These are phyloP conservation scores for Acanthosepion esculentum DNA, from an alignment of 2,888 invertebrate species.

Conservation along the genomic window DNA sequence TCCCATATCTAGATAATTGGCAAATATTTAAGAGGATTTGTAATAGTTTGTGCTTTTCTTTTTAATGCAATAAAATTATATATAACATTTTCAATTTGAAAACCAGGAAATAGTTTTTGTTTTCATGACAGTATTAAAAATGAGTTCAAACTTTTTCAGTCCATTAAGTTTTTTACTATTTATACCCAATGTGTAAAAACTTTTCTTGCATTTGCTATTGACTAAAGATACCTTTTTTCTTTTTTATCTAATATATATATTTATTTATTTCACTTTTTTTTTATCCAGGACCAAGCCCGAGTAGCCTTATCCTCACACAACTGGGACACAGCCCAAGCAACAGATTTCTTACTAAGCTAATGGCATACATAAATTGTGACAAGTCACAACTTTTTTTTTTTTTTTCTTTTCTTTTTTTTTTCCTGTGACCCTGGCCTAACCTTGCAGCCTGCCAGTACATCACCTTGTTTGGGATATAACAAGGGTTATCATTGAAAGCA, in stretches of 20 bases:
- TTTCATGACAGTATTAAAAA: no score
- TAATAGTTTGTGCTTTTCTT: no score
- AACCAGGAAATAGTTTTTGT: no score
- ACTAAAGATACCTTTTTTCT: not conserved
- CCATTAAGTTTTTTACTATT: no score
- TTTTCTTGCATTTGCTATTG: not conserved
- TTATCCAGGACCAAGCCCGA: constrained; percentile 83
- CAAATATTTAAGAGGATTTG: no score
- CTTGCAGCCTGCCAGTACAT: constrained; percentile 40
- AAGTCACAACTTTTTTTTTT: not conserved
- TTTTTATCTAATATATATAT: not conserved
- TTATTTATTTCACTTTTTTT: constrained; percentile 48
- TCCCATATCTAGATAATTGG: no score
- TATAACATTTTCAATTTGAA: no score
- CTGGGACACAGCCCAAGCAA: constrained; percentile 94
- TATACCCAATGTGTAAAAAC: no score
- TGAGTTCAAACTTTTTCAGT: no score
- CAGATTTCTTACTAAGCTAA: constrained; percentile 90
- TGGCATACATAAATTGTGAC: constrained; percentile 44
- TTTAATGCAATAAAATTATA: no score
- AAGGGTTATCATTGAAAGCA: constrained; percentile 33
- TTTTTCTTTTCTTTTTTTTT: not conserved
- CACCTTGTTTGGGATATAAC: not conserved
- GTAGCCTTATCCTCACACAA: constrained; percentile 92
- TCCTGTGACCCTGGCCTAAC: not conserved